Evolutionary conservation across 2,888 invertebrate species (phyloP).

Genomic region (Reticulitermes lucifugus): DNA sequence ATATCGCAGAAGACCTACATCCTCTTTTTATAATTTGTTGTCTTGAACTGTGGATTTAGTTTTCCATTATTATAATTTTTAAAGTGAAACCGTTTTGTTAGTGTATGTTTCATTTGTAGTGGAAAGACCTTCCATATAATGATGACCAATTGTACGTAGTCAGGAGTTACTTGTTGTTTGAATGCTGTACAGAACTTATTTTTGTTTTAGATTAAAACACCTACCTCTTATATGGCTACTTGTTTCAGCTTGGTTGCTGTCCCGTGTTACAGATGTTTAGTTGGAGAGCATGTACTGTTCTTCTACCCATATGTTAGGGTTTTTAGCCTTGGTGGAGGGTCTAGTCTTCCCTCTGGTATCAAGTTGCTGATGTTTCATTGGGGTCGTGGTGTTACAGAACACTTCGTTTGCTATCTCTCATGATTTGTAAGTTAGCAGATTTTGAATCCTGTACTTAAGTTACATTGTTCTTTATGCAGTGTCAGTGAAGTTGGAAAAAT

Average conservation of each 20-base stretch:
- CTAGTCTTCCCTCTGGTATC: constrained; percentile 5
- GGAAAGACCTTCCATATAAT: constrained; percentile 15
- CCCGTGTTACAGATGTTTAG: not conserved
- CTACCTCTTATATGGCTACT: constrained; percentile 1
- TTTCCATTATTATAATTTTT: too few species aligned
- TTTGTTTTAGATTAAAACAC: constrained; percentile 3
- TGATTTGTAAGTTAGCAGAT: too few species aligned
- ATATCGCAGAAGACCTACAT: too few species aligned
- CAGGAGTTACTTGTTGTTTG: not conserved
- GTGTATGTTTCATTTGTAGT: not conserved
- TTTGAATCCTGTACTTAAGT: too few species aligned
- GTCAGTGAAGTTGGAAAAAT: too few species aligned
- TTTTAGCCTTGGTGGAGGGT: constrained; percentile 12
- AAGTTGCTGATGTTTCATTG: not conserved
- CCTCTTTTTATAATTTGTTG: too few species aligned
- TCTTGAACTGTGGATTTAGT: too few species aligned
- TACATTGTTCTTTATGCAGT: too few species aligned
- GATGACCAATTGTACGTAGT: not conserved
- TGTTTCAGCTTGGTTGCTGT: not conserved
- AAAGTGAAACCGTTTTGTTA: too few species aligned
- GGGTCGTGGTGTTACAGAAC: not conserved
- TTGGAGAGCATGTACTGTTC: not conserved
- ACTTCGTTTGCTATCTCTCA: not conserved
- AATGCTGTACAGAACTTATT: not conserved
- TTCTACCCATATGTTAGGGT: not conserved